phyloP scores from a whole-genome alignment of 37 sponge, comb jelly and placozoan genomes.

The Mnemiopsis leidyi region DNA sequence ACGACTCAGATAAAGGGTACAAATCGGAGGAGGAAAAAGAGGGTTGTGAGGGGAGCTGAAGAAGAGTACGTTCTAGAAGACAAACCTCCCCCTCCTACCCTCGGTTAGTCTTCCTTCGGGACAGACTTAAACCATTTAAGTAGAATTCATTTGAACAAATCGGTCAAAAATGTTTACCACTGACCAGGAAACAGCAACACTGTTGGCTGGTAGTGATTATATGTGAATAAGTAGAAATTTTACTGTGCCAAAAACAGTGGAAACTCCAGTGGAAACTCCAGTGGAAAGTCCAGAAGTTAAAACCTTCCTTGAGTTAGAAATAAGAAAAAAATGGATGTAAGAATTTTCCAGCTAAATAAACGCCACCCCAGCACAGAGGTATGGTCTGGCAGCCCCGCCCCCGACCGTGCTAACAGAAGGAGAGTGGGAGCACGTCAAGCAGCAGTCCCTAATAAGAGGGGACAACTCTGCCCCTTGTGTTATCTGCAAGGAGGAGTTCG shows the following conservation, averaged over 20 bases:
- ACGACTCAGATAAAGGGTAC: neutral
- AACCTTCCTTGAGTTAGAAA: no score
- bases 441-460: slow-evolving; percentile 67
- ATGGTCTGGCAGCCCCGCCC: slow-evolving; percentile 80
- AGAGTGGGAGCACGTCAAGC: slow-evolving; percentile 78
- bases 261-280: no score
- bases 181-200: no score
- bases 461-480: slow-evolving; percentile 87
- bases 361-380: slow-evolving; percentile 73
- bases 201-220: no score
- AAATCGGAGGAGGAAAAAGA: neutral
- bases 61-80: slow-evolving; percentile 71
- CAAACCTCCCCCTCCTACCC: slow-evolving; percentile 72
- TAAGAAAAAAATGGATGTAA: no score
- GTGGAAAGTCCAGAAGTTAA: no score
- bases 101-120: slow-evolving; percentile 69
- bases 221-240: no score
- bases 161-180: no score
- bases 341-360: no score
- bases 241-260: no score
- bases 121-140: no score
- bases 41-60: neutral
- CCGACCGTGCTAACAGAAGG: slow-evolving; percentile 69
- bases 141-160: no score
- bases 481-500: slow-evolving; percentile 86